Evolutionary conservation across 2,888 invertebrate species (phyloP).

Genomic region (Xestoiulus laeticollis): DNA sequence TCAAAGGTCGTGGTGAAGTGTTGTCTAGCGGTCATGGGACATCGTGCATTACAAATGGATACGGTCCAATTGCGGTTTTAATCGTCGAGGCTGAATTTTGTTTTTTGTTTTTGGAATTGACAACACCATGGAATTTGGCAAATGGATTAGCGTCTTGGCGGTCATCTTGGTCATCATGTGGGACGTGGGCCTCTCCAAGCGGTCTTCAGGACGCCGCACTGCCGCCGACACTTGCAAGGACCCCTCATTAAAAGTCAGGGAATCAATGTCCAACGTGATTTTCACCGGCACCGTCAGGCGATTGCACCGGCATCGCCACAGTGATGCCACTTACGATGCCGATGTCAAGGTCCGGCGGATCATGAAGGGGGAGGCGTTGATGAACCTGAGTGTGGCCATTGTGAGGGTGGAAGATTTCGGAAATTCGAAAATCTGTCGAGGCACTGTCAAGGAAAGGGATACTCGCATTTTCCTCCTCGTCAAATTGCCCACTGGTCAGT

Average conservation of each 20-base stretch:
- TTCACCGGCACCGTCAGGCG: conserved; percentile 62
- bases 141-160: background rate
- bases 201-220: background rate
- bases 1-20: background rate
- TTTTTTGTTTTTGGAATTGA: background rate
- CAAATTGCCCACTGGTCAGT: conserved; percentile 58
- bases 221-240: conserved; percentile 18
- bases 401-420: conserved; percentile 63
- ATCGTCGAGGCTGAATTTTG: background rate
- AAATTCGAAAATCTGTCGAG: conserved; percentile 62
- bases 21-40: background rate
- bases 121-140: background rate
- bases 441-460: conserved; percentile 61
- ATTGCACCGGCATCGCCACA: background rate
- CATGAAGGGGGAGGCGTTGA: conserved; percentile 60
- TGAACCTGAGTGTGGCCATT: conserved; percentile 51
- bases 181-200: background rate
- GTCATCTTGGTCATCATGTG: background rate
- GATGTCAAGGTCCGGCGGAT: conserved; percentile 62
- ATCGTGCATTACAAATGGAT: background rate
- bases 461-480: conserved; percentile 63
- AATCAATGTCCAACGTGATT: conserved; percentile 60
- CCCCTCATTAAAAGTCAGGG: conserved; percentile 51
- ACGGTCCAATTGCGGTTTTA: background rate
- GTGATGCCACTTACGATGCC: conserved; percentile 55